Evolutionary conservation across 2,888 invertebrate genomes (phyloP), one percentile per base, ranked within the genome.

Genomic region (Agrochola litura): DNA sequence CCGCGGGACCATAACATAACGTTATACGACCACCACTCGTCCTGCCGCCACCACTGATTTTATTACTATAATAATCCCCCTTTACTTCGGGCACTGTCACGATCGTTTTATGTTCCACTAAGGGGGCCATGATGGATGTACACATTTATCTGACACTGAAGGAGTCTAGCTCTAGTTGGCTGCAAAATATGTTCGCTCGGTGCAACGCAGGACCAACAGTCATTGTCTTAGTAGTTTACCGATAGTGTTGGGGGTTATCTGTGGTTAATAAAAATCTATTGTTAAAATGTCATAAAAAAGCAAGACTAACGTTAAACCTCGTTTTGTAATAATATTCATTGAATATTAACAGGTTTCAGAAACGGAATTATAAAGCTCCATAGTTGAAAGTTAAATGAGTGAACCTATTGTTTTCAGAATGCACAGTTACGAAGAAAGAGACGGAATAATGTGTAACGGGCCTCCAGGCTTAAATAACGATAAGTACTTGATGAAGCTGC

Each of bases 1-100:
- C 68, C 37, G 16, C 43, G 74, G 61, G 63, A 41, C 66, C 64
- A 12, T 56, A 52, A 61, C 68, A 69, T 61, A 25, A 54, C 70
- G 56, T 72, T 68, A 68, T 52, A 63, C 75, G 46, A 41, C 46
- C 52, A 16, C 30, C 64, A 37, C 67, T 52, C 25, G 54, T 43
- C 52, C 19, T 46, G 69, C 66, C 58, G 52, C 83, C 56, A 16
- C 16, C 60, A 66, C 72, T 60, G 54, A 76, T 73, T 76, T 76
- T 71, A 76, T 76, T 80, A 60, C 56, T 43, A 66, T 70, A 41
- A 63, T 58, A 68, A 37, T 60, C 22, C n/a, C 16, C 49, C 9
- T 52, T 67, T 16, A 70, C 46, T 58, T n/a, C 4, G n/a, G 52
- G 52, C 25, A 14, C 60, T 16, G 30, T 37, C 14, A 30, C 12